Conservation (phyloP, 2,113 vertebrate species). For the Zapornia atra region DNA sequence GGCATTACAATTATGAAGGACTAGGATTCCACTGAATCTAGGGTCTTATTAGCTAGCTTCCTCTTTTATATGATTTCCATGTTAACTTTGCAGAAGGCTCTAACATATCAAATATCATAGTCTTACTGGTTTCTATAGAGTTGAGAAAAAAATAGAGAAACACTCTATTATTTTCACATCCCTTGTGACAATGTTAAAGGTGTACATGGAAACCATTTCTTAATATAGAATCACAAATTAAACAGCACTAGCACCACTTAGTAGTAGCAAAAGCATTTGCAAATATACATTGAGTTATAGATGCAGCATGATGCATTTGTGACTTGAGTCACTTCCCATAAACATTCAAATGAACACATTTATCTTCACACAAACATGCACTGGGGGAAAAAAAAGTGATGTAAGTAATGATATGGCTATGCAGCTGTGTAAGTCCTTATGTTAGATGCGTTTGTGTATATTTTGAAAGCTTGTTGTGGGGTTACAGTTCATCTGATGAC, state of each 20-base stretch:
- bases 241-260: neutral
- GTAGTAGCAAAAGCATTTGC: neutral
- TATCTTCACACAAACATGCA: neutral
- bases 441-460: neutral
- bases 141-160: neutral
- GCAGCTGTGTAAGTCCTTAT: neutral
- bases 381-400: neutral
- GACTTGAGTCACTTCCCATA: slow-evolving; percentile 11
- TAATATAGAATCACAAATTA: neutral
- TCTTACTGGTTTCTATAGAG: neutral
- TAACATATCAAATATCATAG: neutral
- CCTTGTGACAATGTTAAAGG: neutral
- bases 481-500: neutral
- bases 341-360: neutral
- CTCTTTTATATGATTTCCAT: neutral
- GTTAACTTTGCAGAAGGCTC: neutral
- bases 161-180: neutral
- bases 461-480: neutral
- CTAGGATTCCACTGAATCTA: neutral
- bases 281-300: neutral
- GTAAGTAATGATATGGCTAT: neutral
- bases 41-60: neutral
- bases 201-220: neutral
- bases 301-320: neutral
- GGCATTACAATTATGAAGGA: neutral